Base-by-base conservation (phyloP, 2,113 vertebrate genomes). In the Pleuronectes platessa region DNA sequence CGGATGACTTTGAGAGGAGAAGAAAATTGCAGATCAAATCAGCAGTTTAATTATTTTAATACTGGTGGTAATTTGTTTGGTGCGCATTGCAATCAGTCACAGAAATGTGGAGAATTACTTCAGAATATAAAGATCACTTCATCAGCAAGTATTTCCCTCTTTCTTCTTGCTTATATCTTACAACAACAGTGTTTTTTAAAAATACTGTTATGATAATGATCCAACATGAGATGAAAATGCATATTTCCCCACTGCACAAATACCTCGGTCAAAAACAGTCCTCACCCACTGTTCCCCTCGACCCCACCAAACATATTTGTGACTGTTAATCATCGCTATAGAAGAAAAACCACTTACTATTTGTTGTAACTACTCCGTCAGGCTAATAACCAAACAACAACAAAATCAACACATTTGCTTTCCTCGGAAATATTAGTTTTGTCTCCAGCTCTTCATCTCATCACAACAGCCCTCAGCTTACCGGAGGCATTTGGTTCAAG, bases 401-500 rank as follows among this genome's bases (percentile, higher is more conserved):
- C 26, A 68, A 68, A 61, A 67, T 5, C 20, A 35, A 67, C 58
- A 73, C 49, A 66, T 58, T 55, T 42, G 37, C 51, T 59, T 78
- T 65, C 40, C 35, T 27, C 23, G 72, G 54, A 65, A 64, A 54
- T n/a, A 24, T 24, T 18, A 23, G 20, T 74, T 85, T 68, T 58
- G 64, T 72, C 60, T 35, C 45, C 60, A 35, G 14, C 5, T 64
- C 56, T 73, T 23, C 9, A 21, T 54, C 71, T 68, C 55, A 63
- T 68, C 49, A 37, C 53, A 62, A 67, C 31, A 65, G 55, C 56
- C 56, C 72, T 31, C 26, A 31, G 45, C 73, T 68, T 65, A 77
- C 67, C 3, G 0, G 37, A 77, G 45, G 71, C 23, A 40, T 76
- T 74, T 61, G 65, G 31, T 82, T 71, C 79, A 75, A 85, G 23